Base-by-base conservation (phyloP, 2,888 invertebrate genomes). In the Uloborus plumipes region DNA sequence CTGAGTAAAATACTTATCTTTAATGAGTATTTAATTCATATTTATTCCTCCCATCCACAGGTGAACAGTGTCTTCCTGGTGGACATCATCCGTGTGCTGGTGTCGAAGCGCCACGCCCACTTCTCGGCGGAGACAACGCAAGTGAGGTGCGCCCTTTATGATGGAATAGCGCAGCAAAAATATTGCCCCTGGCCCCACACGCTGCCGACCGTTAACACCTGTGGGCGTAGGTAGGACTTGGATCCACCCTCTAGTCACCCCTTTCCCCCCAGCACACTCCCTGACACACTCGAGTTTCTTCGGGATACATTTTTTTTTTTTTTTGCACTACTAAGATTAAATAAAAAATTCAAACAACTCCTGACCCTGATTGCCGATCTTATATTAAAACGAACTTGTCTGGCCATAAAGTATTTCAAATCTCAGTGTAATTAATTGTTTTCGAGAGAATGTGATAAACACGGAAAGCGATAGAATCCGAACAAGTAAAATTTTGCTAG, bases 1-100 rank as follows among this genome's bases (percentile, higher is more conserved):
- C 26, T 26, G 26, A 26, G 4, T 26, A 4, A 26, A 26, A 26
- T 26, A 26, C 4, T 26, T 26, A 4, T 26, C 26, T 26, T 26
- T 26, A 3, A 26, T 26, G 26, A 3, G 26, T 26, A 4, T 26
- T 26, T 26, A 26, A 26, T 26, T 3, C 2, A 4, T 4, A 26
- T 3, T 26, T 26, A n/a, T 26, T 26, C 4, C 26, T 26, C 15
- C 3, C 39, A 11, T 39, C 39, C 9, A n/a, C n/a, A 82, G 81
- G 71, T 82, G 14, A 82, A 82, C 59, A 82, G 70, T 22, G 47
- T 82, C 70, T 95, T 95, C 88, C 90, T 95, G 65, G 89, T 94
- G 76, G 94, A 94, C 87, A 95, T 95, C 65, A 93, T 95, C 87
- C 91, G 94, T 67, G 94, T 95, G 0, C 89, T 95, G 82, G 91